Conservation (phyloP, 2,113 vertebrate genomes). For the Acinonyx jubatus region DNA sequence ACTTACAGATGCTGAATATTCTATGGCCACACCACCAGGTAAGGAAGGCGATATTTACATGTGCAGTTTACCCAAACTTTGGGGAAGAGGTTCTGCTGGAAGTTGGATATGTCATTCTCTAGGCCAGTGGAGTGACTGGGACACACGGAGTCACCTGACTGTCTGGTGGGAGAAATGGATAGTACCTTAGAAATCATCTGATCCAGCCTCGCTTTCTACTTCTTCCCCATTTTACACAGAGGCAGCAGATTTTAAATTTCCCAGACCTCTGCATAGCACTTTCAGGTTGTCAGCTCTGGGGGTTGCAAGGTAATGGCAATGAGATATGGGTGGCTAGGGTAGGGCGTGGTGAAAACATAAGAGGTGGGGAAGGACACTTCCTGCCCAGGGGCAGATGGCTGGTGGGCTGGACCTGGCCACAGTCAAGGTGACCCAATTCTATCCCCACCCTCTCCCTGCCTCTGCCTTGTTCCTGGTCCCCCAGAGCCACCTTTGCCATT, state of each 20-base stretch:
- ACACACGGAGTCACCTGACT: no score
- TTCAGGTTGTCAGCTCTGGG: background rate
- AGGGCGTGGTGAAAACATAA: background rate
- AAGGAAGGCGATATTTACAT: background rate
- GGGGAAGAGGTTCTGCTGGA: background rate
- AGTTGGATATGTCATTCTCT: background rate
- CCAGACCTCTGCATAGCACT: background rate
- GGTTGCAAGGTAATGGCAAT: background rate
- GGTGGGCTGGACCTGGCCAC: background rate
- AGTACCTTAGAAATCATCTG: background rate
- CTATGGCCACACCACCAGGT: background rate
- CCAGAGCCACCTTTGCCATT: background rate
- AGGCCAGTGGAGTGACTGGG: background rate
- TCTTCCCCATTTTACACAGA: background rate
- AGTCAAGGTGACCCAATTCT: background rate
- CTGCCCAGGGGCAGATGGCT: background rate
- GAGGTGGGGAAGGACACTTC: background rate
- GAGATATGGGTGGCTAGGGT: background rate
- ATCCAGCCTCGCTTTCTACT: background rate
- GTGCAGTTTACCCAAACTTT: background rate
- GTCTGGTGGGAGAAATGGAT: background rate
- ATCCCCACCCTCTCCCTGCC: background rate
- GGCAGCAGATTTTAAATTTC: background rate
- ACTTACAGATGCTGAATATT: conserved; percentile 18
- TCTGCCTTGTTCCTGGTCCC: background rate